These are phyloP conservation scores for Chrysolina oricalcia DNA, from an alignment of 2,888 invertebrate genomes.

Conservation along the genomic window DNA sequence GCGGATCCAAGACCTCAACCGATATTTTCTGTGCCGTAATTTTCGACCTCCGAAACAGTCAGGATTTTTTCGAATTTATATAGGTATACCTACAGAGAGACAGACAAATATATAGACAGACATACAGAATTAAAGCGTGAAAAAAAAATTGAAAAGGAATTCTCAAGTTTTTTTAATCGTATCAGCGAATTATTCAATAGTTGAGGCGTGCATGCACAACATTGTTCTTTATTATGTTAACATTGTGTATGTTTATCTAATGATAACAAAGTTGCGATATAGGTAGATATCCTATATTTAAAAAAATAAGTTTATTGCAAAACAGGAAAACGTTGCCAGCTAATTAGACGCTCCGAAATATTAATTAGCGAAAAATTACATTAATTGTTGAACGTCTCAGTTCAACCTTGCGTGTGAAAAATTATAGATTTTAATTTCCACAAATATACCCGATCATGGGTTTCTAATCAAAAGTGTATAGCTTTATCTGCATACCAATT, in stretches of 20 bases:
- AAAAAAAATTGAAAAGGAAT: too few relatives aligned
- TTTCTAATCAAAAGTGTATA: conserved; percentile 3
- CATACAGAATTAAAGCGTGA: too few relatives aligned
- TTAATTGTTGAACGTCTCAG: neutral
- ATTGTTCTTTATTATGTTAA: neutral
- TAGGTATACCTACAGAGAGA: too few relatives aligned
- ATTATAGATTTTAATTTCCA: neutral
- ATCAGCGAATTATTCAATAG: neutral
- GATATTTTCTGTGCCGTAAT: too few relatives aligned
- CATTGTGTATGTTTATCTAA: neutral
- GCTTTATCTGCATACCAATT: conserved; percentile 16
- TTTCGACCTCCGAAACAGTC: too few relatives aligned
- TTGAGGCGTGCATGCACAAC: neutral
- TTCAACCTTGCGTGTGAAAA: conserved; percentile 9
- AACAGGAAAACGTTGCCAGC: neutral
- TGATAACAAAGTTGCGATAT: neutral
- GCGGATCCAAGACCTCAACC: too few relatives aligned
- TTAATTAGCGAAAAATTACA: neutral
- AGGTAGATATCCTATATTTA: neutral
- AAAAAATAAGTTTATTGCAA: neutral
- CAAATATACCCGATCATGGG: neutral
- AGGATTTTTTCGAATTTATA: too few relatives aligned
- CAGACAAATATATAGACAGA: too few relatives aligned
- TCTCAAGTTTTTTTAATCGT: too few relatives aligned
- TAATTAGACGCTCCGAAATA: too few relatives aligned